phyloP scores from a whole-genome alignment of 2,113 vertebrate genomes.

The Erinaceus europaeus region DNA sequence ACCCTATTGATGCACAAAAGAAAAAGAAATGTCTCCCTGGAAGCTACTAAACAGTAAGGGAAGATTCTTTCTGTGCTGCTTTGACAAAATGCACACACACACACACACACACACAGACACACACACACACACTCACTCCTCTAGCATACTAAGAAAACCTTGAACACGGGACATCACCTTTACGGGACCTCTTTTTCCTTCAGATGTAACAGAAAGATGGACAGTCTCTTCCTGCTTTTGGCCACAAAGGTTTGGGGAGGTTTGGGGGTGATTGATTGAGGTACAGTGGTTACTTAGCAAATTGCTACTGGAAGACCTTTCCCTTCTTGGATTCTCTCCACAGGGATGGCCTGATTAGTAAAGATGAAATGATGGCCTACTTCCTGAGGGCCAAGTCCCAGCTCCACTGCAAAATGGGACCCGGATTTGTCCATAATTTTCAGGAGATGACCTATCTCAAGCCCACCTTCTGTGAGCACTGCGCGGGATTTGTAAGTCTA shows the following conservation, averaged over 20 bases:
- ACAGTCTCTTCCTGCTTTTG: not conserved
- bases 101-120: not conserved
- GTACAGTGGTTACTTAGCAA: not conserved
- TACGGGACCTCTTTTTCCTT: not conserved
- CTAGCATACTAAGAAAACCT: not conserved
- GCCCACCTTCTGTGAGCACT: conserved; percentile 98
- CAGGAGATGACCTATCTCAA: conserved; percentile 98
- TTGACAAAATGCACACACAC: too few relatives aligned
- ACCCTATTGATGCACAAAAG: too few relatives aligned
- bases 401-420: conserved; percentile 96
- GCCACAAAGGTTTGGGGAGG: not conserved
- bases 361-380: conserved; percentile 98
- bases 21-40: too few relatives aligned
- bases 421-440: conserved; percentile 96
- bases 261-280: not conserved
- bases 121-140: not conserved
- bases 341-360: conserved; percentile 97
- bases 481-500: conserved; percentile 96
- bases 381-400: conserved; percentile 96
- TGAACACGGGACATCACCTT: not conserved
- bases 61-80: too few relatives aligned
- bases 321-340: conserved; percentile 36
- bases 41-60: too few relatives aligned
- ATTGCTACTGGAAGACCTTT: conserved; percentile 14
- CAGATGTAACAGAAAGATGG: not conserved